These are phyloP conservation scores for Glaucomys volans DNA, from an alignment of 2,113 vertebrate species.

Conservation along the genomic window DNA sequence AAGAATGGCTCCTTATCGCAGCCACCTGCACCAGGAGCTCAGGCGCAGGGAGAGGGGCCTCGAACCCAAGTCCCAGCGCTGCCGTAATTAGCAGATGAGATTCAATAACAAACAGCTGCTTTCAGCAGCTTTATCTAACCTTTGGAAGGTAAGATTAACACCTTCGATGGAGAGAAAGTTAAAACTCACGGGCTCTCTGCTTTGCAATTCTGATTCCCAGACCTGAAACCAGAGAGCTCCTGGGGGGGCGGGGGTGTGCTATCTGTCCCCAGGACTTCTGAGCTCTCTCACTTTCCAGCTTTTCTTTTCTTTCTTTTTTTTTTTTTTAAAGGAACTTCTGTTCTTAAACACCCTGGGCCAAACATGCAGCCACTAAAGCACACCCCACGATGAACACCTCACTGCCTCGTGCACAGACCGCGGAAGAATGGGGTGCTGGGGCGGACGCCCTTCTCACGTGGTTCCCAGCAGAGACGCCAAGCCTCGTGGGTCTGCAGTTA, in stretches of 20 bases:
- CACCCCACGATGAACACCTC: not conserved
- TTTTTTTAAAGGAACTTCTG: not conserved
- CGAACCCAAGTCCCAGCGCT: conserved; percentile 65
- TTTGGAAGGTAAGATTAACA: conserved; percentile 89
- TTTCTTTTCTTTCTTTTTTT: not conserved
- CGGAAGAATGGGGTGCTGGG: too few species aligned
- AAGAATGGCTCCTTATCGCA: conserved; percentile 89
- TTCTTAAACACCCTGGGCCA: not conserved
- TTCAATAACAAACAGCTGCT: conserved; percentile 79
- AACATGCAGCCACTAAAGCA: accelerated
- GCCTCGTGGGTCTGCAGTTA: not conserved
- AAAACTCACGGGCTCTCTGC: conserved; percentile 3
- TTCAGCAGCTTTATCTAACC: conserved; percentile 87
- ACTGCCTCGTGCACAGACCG: not conserved
- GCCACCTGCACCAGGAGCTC: conserved; percentile 90
- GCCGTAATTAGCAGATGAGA: conserved; percentile 82
- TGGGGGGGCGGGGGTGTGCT: accelerated
- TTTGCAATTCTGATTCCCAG: not conserved
- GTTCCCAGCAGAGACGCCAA: not conserved
- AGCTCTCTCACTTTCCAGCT: not conserved
- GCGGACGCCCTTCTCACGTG: not conserved
- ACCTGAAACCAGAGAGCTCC: not conserved
- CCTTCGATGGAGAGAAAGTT: conserved; percentile 86
- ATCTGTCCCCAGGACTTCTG: not conserved
- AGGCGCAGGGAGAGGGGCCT: conserved; percentile 86